These are phyloP conservation scores for Pseudoatta argentina DNA, from an alignment of 1,140 invertebrate genomes.

Conservation along the genomic window DNA sequence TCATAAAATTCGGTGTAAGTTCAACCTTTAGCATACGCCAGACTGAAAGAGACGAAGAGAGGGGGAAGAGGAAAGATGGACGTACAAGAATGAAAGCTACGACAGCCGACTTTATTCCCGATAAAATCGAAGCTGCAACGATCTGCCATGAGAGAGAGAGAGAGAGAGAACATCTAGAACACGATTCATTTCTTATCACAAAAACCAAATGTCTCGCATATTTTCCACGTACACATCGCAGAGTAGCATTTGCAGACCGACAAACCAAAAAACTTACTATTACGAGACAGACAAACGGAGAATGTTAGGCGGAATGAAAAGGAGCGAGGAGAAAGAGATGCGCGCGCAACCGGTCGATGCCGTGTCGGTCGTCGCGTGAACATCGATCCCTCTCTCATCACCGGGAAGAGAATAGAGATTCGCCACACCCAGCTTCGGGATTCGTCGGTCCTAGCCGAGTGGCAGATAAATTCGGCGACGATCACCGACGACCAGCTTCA, in stretches of 20 bases:
- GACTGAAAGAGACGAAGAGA: background rate
- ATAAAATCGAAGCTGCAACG: background rate
- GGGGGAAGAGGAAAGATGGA: background rate
- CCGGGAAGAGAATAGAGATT: conserved; percentile 54
- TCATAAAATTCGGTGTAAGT: background rate
- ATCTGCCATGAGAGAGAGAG: too few relatives aligned
- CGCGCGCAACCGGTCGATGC: conserved; percentile 84
- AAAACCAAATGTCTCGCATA: background rate
- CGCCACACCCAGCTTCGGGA: conserved; percentile 80
- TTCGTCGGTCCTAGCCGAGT: background rate
- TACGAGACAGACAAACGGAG: conserved; percentile 3
- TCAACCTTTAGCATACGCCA: background rate
- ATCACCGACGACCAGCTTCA: background rate
- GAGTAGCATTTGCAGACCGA: background rate
- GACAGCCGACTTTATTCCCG: background rate
- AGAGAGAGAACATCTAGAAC: background rate
- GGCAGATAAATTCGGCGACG: conserved; percentile 23
- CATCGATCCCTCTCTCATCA: conserved; percentile 58
- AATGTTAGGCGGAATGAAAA: background rate
- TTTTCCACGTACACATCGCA: background rate
- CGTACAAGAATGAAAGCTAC: background rate
- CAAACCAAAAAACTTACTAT: background rate
- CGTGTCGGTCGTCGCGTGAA: conserved; percentile 80
- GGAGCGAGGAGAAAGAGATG: conserved; percentile 63
- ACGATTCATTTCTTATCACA: background rate